Evolutionary conservation across 2,888 invertebrate species (phyloP), one percentile per base, ranked within the genome.

Genomic region (Ochropacha duplaris): DNA sequence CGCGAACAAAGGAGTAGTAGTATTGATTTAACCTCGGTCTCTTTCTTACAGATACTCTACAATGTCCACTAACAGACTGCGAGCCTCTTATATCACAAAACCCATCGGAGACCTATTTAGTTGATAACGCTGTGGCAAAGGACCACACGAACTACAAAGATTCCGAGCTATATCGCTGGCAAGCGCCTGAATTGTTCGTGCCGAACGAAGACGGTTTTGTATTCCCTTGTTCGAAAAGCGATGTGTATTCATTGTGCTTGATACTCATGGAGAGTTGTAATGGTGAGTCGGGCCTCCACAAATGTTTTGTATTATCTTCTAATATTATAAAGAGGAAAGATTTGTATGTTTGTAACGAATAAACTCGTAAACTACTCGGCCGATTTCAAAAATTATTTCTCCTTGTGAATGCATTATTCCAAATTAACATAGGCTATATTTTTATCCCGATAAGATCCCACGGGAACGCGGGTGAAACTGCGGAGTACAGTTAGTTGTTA

Each of bases 261-360:
- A 69, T 93, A 4, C 71, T 93, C 1, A 92, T 90, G 92, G 93
- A 93, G 68, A 79, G 88, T 59, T 92, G 92, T 67, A 93, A 92
- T 69, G 90, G 93, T 93, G 65, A 74, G 77, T 59, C 8, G n/a
- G n/a, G n/a, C n/a, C n/a, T n/a, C n/a, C n/a, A n/a, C n/a, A n/a
- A n/a, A n/a, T n/a, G n/a, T n/a, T n/a, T n/a, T n/a, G n/a, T n/a
- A n/a, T n/a, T n/a, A n/a, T n/a, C n/a, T n/a, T n/a, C n/a, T n/a
- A n/a, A n/a, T n/a, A n/a, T n/a, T n/a, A n/a, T n/a, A n/a, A n/a
- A n/a, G n/a, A n/a, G n/a, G n/a, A n/a, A n/a, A n/a, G n/a, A n/a
- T n/a, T n/a, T n/a, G n/a, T n/a, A n/a, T n/a, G n/a, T n/a, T n/a
- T n/a, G n/a, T n/a, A n/a, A n/a, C n/a, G n/a, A n/a, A n/a, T n/a